Evolutionary conservation across 2,113 vertebrate species (phyloP), one percentile per base, ranked within the genome.

Genomic region (Dissostichus mawsoni): DNA sequence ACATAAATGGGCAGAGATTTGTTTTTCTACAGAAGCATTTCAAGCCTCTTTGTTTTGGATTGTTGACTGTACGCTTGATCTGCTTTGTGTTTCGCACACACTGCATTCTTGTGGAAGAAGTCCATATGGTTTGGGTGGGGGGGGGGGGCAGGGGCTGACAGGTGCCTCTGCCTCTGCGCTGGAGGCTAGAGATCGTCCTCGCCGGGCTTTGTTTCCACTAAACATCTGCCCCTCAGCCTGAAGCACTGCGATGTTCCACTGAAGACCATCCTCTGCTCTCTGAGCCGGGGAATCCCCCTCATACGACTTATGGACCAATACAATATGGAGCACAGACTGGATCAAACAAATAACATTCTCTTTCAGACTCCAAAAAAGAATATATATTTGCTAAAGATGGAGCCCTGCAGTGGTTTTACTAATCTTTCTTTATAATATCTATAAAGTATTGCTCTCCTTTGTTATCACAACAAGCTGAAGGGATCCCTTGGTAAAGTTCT

Each of bases 141-240:
- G 14, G 13, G 67, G 74, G 80, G 74, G 2, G 25, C 3, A 3
- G 25, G 87, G 80, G 66, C 71, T 80, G 89, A 93, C 94, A 95
- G 94, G 93, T 94, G 94, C 92, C 86, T 88, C 87, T 89, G 83
- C 83, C 85, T 76, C 81, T 71, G 12, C 86, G 87, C 90, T 91
- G 76, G 41, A 84, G 84, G 84, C 84, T 79, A 61, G 80, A 90
- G 84, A 86, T 81, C 63, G 72, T n/a, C 17, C 74, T 79, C 64
- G 73, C 84, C 66, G 62, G 48, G 53, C 85, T 92, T 93, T 92
- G 90, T 93, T 91, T 85, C 81, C 82, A 61, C 69, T 51, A 84
- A 95, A 92, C 93, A 93, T 93, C 90, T 92, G 86, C 91, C 82
- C 25, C 67, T 62, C 41, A n/a, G 87, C 87, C 83, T 69, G 69